phyloP scores from a whole-genome alignment of 2,797 vertebrate genomes.

The Capromys pilorides region DNA sequence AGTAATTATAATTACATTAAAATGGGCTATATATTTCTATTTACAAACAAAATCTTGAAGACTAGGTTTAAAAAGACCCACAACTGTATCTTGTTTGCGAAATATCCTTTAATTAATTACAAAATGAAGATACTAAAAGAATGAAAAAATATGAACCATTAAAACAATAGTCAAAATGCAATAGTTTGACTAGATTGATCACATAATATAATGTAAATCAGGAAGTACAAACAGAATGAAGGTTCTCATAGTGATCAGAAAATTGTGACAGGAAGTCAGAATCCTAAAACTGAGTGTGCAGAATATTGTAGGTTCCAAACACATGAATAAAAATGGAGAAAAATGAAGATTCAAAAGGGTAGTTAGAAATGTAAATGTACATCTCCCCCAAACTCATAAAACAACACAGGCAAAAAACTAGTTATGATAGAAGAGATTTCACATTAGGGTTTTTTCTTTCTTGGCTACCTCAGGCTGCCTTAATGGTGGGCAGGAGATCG shows the following conservation, averaged over 20 bases:
- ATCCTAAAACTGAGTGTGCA: not conserved
- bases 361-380: not conserved
- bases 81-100: not conserved
- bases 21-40: not conserved
- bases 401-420: not conserved
- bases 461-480: too few species aligned
- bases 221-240: not conserved
- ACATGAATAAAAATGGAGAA: not conserved
- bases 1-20: not conserved
- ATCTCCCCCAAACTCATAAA: not conserved
- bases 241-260: not conserved
- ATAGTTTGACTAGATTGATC: not conserved
- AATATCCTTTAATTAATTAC: not conserved
- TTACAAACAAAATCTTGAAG: not conserved
- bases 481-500: too few species aligned
- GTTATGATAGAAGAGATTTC: too few species aligned
- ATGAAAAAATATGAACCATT: not conserved
- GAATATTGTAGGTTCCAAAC: not conserved
- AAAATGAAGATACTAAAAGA: not conserved
- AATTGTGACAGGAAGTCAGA: not conserved
- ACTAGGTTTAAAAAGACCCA: not conserved
- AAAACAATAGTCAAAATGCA: not conserved
- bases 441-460: too few species aligned
- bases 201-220: not conserved
- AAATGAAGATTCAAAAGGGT: not conserved